phyloP scores from a whole-genome alignment of 2,113 vertebrate species.

The Prunella himalayana region DNA sequence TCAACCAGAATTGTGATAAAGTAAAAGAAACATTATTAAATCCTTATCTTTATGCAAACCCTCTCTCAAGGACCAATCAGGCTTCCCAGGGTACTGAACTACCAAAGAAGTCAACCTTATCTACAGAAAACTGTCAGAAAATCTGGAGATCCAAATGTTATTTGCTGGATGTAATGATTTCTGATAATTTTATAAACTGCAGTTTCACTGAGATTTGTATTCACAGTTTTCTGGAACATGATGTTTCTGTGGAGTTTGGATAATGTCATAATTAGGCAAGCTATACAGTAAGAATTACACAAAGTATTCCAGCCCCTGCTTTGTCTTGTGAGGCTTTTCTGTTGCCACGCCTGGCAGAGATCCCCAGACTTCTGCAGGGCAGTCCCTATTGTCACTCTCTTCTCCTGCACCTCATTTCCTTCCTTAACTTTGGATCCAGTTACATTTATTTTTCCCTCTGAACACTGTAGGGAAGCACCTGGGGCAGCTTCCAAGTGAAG shows the following conservation, averaged over 20 bases:
- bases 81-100: not conserved
- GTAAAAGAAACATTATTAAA: conserved; percentile 43
- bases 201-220: not conserved
- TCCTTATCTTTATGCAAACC: conserved; percentile 11
- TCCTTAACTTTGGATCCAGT: not conserved
- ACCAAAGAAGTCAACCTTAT: not conserved
- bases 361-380: not conserved
- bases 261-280: not conserved
- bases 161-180: not conserved
- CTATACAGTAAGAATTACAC: not conserved
- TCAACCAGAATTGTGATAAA: not conserved
- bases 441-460: not conserved
- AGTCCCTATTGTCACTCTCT: not conserved
- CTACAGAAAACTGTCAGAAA: not conserved
- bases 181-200: not conserved
- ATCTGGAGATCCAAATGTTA: not conserved
- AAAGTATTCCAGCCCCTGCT: not conserved
- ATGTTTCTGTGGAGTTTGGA: not conserved
- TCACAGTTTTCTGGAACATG: not conserved
- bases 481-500: not conserved
- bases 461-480: not conserved
- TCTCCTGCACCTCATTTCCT: not conserved
- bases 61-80: not conserved
- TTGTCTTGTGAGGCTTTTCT: not conserved
- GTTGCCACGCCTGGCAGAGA: not conserved